A percentile compares a stretch with the other conserved stretches of the same genome.
Evolutionary conservation across 1,140 invertebrate genomes (phyloP).

Genomic region (Limonius californicus): DNA sequence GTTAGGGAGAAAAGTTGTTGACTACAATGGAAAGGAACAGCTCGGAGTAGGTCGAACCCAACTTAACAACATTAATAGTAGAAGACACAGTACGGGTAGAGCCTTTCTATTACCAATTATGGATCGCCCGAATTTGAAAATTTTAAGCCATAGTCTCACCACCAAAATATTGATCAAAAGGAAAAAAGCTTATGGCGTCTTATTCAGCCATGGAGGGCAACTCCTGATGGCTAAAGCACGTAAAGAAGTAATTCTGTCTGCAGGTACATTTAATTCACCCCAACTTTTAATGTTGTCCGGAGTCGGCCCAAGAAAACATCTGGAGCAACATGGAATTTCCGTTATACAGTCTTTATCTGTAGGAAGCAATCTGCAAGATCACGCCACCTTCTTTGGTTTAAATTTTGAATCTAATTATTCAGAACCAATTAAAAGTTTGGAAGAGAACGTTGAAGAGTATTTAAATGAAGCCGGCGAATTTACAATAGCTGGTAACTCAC

Average conservation of each 20-base stretch:
- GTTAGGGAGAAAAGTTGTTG: constrained; percentile 49
- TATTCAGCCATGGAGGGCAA: constrained; percentile 51
- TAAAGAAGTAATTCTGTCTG: constrained; percentile 61
- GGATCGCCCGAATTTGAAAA: constrained; percentile 57
- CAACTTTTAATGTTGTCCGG: no score
- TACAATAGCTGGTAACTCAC: neutral
- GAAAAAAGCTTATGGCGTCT: constrained; percentile 54
- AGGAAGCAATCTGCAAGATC: constrained; percentile 30
- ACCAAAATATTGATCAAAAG: constrained; percentile 53
- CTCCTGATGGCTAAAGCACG: constrained; percentile 44
- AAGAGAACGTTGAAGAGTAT: neutral
- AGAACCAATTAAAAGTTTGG: neutral
- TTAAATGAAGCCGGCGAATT: neutral
- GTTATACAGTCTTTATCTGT: constrained; percentile 54
- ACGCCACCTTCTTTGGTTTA: neutral
- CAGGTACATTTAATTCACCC: constrained; percentile 61
- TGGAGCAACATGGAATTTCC: constrained; percentile 44
- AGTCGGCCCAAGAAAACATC: constrained; percentile 53
- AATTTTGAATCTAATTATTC: neutral
- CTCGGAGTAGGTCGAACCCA: constrained; percentile 17
- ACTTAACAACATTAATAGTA: constrained; percentile 16
- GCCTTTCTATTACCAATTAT: constrained; percentile 20
- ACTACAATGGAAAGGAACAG: constrained; percentile 20
- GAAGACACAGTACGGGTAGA: constrained; percentile 22
- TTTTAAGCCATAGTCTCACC: constrained; percentile 55